Conservation (phyloP, 2,797 vertebrate species). For the Ctenosaura bakeri region DNA sequence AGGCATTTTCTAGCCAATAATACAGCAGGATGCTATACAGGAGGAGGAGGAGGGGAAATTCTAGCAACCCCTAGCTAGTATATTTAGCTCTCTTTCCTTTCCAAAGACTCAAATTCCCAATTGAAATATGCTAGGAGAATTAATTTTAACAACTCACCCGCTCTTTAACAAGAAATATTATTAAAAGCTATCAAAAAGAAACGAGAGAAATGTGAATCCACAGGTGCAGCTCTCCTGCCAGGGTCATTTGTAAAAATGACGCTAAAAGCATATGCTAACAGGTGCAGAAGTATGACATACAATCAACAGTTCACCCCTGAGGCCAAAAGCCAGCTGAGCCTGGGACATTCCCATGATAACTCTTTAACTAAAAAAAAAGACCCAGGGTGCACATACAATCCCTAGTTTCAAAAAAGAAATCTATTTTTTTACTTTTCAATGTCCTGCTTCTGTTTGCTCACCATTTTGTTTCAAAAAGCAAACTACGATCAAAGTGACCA, state of each 20-base stretch:
- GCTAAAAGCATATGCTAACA: constrained; percentile 35
- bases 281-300: constrained; percentile 14
- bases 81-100: background rate
- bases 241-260: constrained; percentile 30
- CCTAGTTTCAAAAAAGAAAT: background rate
- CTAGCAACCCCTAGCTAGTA: background rate
- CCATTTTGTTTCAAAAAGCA: background rate
- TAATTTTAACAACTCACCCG: constrained; percentile 4
- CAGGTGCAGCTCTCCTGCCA: constrained; percentile 27
- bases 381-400: background rate
- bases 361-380: background rate
- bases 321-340: constrained; percentile 35
- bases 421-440: background rate
- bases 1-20: background rate
- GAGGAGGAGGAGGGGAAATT: background rate
- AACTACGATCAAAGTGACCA: background rate
- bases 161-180: constrained; percentile 19
- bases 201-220: background rate
- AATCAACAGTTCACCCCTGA: constrained; percentile 27
- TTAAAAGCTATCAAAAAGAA: constrained; percentile 17
- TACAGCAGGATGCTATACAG: background rate
- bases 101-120: constrained; percentile 3
- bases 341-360: constrained; percentile 19
- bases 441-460: background rate
- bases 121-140: constrained; percentile 8